A percentile compares a stretch with the other conserved stretches of the same genome.
Conservation (phyloP, 2,797 vertebrate species). For the Cichlasoma orientale region DNA sequence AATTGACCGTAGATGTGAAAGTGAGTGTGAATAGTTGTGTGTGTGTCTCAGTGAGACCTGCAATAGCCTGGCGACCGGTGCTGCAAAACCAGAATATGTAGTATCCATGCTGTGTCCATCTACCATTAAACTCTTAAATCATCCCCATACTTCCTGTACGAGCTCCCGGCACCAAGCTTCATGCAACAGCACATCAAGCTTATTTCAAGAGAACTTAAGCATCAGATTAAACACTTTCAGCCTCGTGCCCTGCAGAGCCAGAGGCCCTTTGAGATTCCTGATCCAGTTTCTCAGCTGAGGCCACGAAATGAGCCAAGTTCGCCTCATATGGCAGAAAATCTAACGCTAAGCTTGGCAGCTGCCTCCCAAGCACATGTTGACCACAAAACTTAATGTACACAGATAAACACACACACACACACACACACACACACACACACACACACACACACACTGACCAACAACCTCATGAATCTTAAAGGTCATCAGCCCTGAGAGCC, state of each 20-base stretch:
- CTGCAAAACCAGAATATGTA: neutral
- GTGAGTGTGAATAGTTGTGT: no score
- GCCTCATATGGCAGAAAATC: neutral
- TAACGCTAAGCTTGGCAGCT: constrained; percentile 2
- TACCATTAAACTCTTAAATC: neutral
- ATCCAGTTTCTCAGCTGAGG: constrained; percentile 47
- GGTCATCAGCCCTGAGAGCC: constrained; percentile 11
- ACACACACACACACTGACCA: neutral
- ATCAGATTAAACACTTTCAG: constrained; percentile 21
- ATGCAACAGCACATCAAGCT: neutral
- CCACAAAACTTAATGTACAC: neutral
- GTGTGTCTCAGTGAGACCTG: no score
- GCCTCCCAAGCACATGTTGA: neutral
- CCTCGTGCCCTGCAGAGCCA: neutral
- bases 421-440: neutral
- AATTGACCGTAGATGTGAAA: no score
- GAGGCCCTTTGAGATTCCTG: constrained; percentile 28
- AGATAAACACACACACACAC: neutral
- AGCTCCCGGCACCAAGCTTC: neutral
- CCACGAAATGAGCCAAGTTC: neutral
- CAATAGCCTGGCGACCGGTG: no score
- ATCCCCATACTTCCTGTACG: neutral
- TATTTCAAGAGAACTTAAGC: neutral
- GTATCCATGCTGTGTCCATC: no score
- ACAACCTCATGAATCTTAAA: constrained; percentile 1